Conservation (phyloP, 2,113 vertebrate genomes). For the Chaetodon auriga region DNA sequence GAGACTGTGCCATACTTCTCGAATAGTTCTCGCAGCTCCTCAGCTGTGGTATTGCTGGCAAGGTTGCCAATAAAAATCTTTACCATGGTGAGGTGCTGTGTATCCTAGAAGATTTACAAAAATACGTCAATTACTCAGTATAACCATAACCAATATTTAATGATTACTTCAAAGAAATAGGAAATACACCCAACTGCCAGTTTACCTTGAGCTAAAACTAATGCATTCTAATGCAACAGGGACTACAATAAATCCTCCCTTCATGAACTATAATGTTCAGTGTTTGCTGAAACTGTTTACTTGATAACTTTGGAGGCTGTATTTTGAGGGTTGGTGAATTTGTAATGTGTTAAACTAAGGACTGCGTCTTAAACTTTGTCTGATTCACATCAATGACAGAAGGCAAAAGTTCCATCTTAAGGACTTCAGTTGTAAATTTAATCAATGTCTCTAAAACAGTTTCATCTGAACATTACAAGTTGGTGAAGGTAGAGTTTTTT, state of each 20-base stretch:
- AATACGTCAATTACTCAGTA: background rate
- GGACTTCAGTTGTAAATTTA: background rate
- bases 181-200: background rate
- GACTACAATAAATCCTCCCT: background rate
- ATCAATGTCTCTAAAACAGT: background rate
- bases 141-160: background rate
- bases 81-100: conserved; percentile 86
- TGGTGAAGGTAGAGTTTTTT: background rate
- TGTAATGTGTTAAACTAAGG: background rate
- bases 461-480: background rate
- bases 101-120: conserved; percentile 50
- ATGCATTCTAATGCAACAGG: background rate
- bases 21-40: conserved; percentile 92
- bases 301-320: background rate
- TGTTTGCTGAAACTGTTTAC: background rate
- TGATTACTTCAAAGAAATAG: background rate
- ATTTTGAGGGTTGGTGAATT: background rate
- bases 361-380: too few species aligned
- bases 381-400: background rate
- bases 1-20: conserved; percentile 93
- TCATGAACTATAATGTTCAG: background rate
- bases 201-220: background rate
- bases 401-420: too few species aligned
- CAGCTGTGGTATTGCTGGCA: conserved; percentile 88
- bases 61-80: conserved; percentile 97